A percentile compares a stretch with the other conserved stretches of the same genome.
phyloP scores from a whole-genome alignment of 2,797 vertebrate genomes.

The Botia almorhae region DNA sequence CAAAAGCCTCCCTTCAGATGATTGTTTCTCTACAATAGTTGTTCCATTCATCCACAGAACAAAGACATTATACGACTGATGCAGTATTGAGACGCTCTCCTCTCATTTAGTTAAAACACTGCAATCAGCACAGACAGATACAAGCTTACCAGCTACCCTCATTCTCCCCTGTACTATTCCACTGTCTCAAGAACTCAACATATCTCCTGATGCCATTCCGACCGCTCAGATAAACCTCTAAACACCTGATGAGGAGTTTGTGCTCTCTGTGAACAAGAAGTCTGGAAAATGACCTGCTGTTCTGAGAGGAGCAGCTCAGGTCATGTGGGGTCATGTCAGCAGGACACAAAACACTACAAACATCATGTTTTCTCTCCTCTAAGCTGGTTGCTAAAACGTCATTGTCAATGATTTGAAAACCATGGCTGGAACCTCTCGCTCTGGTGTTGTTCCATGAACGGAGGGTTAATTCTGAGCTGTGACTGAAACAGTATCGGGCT shows the following conservation, averaged over 20 bases:
- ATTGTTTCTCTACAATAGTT: not conserved
- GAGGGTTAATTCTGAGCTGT: constrained; percentile 53
- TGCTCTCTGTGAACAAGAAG: not conserved
- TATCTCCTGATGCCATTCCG: not conserved
- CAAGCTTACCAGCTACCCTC: constrained; percentile 67
- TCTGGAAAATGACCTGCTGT: constrained; percentile 10
- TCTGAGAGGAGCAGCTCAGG: not conserved
- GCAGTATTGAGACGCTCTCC: constrained; percentile 6
- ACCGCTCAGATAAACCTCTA: not conserved
- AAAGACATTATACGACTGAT: no score
- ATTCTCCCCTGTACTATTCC: not conserved
- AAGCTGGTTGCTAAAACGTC: constrained; percentile 16
- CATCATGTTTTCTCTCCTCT: not conserved
- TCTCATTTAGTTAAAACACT: constrained; percentile 63
- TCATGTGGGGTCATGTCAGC: not conserved
- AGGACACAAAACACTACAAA: not conserved
- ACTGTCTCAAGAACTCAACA: not conserved
- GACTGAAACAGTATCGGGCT: constrained; percentile 65
- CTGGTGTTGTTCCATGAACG: constrained; percentile 47
- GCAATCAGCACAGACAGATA: constrained; percentile 68
- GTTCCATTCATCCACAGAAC: not conserved
- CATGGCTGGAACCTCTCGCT: constrained; percentile 27
- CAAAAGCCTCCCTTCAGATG: not conserved
- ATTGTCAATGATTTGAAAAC: constrained; percentile 33
- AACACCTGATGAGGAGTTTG: not conserved